These are phyloP conservation scores for Lypha dubia DNA, from an alignment of 2,888 invertebrate genomes.

Conservation along the genomic window DNA sequence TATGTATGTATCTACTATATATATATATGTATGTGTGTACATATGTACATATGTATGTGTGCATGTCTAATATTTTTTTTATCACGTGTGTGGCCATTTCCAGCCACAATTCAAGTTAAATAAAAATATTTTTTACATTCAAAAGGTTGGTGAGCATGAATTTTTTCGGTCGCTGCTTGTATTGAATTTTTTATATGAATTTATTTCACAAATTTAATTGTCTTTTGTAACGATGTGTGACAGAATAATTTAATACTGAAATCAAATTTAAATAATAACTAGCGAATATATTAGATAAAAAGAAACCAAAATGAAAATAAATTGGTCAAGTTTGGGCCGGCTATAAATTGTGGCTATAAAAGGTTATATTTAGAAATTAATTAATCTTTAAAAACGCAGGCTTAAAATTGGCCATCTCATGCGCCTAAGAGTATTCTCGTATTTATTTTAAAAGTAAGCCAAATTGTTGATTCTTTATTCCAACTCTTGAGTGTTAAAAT, in stretches of 20 bases:
- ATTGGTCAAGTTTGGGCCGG: too few relatives aligned
- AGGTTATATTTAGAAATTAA: too few relatives aligned
- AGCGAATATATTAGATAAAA: background rate
- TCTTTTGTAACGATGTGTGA: background rate
- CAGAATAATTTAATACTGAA: background rate
- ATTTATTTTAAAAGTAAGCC: too few relatives aligned
- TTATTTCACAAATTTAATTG: conserved; percentile 25
- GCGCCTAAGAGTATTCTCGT: too few relatives aligned
- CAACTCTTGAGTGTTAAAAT: too few relatives aligned
- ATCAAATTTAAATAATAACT: background rate
- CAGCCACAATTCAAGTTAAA: conserved; percentile 14
- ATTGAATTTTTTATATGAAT: conserved; percentile 19
- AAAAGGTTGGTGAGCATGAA: background rate
- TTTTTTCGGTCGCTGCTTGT: background rate
- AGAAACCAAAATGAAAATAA: too few relatives aligned
- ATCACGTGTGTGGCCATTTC: conserved; percentile 1
- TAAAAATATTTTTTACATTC: conserved; percentile 1
- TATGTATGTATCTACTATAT: conserved; percentile 29
- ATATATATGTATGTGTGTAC: too few relatives aligned
- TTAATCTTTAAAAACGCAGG: too few relatives aligned
- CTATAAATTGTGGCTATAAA: too few relatives aligned
- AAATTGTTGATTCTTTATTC: too few relatives aligned
- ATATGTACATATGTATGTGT: background rate
- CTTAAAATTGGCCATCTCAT: too few relatives aligned
- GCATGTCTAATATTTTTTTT: background rate